Base-by-base conservation (phyloP, 1,140 invertebrate genomes). In the Hypsibius dujardini region DNA sequence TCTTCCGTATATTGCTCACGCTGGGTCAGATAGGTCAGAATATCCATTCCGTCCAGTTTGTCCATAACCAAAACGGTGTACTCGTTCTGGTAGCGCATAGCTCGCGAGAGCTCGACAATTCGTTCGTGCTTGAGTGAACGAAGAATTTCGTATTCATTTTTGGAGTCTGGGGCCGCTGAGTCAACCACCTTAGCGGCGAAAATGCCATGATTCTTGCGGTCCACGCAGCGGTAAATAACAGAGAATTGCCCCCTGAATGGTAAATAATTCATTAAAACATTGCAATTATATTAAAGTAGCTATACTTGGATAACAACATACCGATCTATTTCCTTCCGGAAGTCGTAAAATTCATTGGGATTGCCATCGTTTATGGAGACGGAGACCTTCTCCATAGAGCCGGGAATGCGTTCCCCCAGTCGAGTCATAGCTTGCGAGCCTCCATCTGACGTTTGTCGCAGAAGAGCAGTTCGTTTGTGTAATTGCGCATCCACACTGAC, bases 1-100 rank as follows among this genome's bases (percentile, higher is more conserved):
- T 94, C 89, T 80, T 96, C 94, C 0, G 86, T 86, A 78, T 95
- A 97, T 74, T 90, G 87, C 75, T 92, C 88, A 70, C 86, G 84
- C 73, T 86, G 88, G 1, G 90, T 86, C 15, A 96, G 82, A 76
- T 91, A 93, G 0, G 90, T 90, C 0, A 95, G 79, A 56, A 95
- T 84, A 76, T 95, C 90, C n/a, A 90, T 87, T 0, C 92, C 91
- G 76, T 91, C 90, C 0, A 95, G 80, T 76, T 89, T 90, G 76
- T 95, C 91, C 79, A 91, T 80, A 1, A 94, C 84, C 45, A 92
- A 84, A 1, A 87, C 84, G 47, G 78, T 71, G 47, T 73, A 73
- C 40, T 47, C 69, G 40, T 1, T 85, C 81, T 0, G 84, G 83
- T 40, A 84, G 62, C 69, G 69, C 42, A 47, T 85, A 46, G 77